These are phyloP conservation scores for Pituophis catenifer DNA, from an alignment of 2,113 vertebrate genomes.

Conservation along the genomic window DNA sequence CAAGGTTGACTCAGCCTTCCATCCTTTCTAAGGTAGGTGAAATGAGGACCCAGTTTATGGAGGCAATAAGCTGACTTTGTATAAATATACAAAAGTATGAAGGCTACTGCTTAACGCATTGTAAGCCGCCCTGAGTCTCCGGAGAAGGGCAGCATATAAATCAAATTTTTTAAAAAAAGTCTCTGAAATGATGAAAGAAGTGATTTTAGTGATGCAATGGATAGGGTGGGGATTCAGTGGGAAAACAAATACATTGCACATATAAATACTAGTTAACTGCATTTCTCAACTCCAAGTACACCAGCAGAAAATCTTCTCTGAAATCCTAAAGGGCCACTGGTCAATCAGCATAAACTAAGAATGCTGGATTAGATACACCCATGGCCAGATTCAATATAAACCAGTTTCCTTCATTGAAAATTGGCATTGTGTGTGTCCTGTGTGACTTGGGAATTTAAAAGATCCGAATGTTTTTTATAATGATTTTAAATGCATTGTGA, in stretches of 20 bases:
- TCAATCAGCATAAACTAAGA: neutral
- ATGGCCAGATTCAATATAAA: neutral
- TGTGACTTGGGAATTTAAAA: neutral
- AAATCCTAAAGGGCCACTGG: neutral
- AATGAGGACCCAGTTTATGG: too few relatives aligned
- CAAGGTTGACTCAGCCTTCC: too few relatives aligned
- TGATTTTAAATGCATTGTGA: too few relatives aligned
- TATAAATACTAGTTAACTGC: neutral
- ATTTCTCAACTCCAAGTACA: neutral
- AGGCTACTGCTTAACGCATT: too few relatives aligned
- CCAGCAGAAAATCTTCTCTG: neutral
- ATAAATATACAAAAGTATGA: too few relatives aligned
- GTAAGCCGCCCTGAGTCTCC: too few relatives aligned
- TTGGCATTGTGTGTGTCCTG: neutral
- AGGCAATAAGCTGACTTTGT: too few relatives aligned
- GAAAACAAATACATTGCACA: neutral
- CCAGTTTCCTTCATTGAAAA: neutral
- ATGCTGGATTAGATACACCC: neutral
- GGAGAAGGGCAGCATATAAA: too few relatives aligned
- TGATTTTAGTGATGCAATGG: neutral
- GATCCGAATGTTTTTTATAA: neutral
- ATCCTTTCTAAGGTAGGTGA: too few relatives aligned
- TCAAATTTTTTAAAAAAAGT: neutral
- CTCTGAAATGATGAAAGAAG: neutral
- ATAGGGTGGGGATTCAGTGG: neutral